These are phyloP conservation scores for Pterostichus madidus DNA, from an alignment of 2,888 invertebrate species.

Conservation along the genomic window DNA sequence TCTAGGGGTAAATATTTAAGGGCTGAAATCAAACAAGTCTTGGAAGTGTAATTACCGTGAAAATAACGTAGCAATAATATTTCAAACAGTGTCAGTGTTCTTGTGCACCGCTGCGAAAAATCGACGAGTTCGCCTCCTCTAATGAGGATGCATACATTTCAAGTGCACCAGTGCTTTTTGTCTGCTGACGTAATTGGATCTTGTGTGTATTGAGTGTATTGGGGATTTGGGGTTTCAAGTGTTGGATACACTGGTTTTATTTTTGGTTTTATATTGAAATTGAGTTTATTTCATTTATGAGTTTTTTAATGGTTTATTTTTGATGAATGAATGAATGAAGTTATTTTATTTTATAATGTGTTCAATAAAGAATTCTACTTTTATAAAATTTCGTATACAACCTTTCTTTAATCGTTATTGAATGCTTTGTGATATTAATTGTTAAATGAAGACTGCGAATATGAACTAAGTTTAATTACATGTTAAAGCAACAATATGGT, in stretches of 20 bases:
- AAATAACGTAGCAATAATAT: constrained; percentile 31
- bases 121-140: not conserved
- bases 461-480: too few relatives aligned
- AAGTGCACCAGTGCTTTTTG: constrained; percentile 31
- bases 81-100: constrained; percentile 21
- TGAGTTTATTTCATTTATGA: constrained; percentile 1
- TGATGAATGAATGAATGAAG: not conserved
- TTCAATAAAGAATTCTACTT: too few relatives aligned
- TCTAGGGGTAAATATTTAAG: constrained; percentile 61
- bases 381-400: too few relatives aligned
- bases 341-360: not conserved
- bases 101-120: constrained; percentile 5
- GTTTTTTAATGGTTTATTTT: not conserved
- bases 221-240: constrained; percentile 35
- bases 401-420: too few relatives aligned
- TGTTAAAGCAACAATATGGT: too few relatives aligned
- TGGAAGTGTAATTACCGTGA: constrained; percentile 60
- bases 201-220: constrained; percentile 18
- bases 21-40: constrained; percentile 31
- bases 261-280: constrained; percentile 33
- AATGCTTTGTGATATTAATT: too few relatives aligned
- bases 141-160: constrained; percentile 47
- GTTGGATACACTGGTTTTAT: constrained; percentile 22
- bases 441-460: too few relatives aligned
- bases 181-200: constrained; percentile 40